phyloP scores from a whole-genome alignment of 2,888 invertebrate species.

The Lasioglossum oenotherae region DNA sequence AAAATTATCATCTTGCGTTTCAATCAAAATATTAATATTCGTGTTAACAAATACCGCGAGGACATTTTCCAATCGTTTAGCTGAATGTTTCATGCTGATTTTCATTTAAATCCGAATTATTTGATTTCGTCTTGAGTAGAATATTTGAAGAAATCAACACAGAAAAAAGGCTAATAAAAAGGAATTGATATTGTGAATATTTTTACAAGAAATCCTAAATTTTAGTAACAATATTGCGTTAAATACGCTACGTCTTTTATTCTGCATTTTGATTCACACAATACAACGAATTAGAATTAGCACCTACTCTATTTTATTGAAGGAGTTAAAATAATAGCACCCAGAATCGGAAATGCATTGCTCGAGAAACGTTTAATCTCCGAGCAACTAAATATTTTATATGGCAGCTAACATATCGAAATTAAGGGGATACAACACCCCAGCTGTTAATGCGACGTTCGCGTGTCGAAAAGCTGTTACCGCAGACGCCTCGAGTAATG shows the following conservation, averaged over 20 bases:
- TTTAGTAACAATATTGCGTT: neutral
- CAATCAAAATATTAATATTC: neutral
- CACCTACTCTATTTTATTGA: neutral
- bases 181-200: neutral
- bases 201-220: neutral
- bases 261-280: neutral
- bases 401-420: constrained; percentile 50
- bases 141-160: neutral
- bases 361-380: constrained; percentile 18
- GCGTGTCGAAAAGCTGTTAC: constrained; percentile 80
- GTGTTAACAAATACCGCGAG: neutral
- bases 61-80: neutral
- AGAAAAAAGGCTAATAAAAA: neutral
- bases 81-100: neutral
- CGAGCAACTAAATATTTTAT: constrained; percentile 49
- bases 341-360: neutral
- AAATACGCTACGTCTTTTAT: neutral
- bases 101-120: neutral
- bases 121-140: neutral
- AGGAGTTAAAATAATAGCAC: neutral
- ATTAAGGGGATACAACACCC: constrained; percentile 63
- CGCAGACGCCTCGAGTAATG: constrained; percentile 77
- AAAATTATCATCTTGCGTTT: neutral
- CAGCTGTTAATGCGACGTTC: constrained; percentile 77
- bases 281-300: neutral